Percentiles rank a stretch among this genome's conserved stretches.
These are phyloP conservation scores for Lophius americanus DNA, from an alignment of 2,797 vertebrate genomes.

Conservation along the genomic window DNA sequence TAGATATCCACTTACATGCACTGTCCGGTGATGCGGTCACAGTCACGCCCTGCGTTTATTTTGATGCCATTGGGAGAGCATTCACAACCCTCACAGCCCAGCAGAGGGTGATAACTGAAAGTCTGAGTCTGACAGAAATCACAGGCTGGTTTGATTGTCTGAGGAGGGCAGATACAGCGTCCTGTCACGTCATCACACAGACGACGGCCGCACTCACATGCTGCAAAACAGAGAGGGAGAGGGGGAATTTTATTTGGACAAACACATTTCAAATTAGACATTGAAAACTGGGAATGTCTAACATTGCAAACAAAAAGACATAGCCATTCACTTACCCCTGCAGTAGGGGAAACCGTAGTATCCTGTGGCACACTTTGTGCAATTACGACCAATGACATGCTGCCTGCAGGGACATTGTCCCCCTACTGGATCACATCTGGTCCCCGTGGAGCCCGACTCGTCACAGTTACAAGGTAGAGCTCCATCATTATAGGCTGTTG, in stretches of 20 bases:
- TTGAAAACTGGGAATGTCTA: background rate
- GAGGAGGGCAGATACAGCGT: slow-evolving; percentile 90
- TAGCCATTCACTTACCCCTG: slow-evolving; percentile 82
- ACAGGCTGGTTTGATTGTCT: slow-evolving; percentile 87
- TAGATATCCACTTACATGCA: slow-evolving; percentile 84
- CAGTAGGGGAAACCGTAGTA: slow-evolving; percentile 93
- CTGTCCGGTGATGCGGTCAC: slow-evolving; percentile 84
- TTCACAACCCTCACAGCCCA: slow-evolving; percentile 89
- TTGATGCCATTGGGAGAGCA: slow-evolving; percentile 84
- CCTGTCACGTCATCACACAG: slow-evolving; percentile 92
- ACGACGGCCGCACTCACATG: slow-evolving; percentile 84
- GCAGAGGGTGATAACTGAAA: slow-evolving; percentile 90
- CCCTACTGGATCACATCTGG: slow-evolving; percentile 82
- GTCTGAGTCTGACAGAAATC: slow-evolving; percentile 83
- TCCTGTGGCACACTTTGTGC: slow-evolving; percentile 88
- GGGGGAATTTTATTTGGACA: background rate
- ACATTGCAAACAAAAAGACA: background rate
- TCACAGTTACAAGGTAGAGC: slow-evolving; percentile 89
- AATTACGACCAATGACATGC: slow-evolving; percentile 86
- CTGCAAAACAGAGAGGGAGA: slow-evolving; percentile 65
- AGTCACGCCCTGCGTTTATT: slow-evolving; percentile 67
- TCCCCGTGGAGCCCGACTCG: slow-evolving; percentile 71
- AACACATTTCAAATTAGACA: background rate
- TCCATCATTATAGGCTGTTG: slow-evolving; percentile 86
- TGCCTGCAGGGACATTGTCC: slow-evolving; percentile 89